A percentile compares a stretch with the other conserved stretches of the same genome.
These are phyloP conservation scores for Barbus barbus DNA, from an alignment of 2,113 vertebrate genomes.

Conservation along the genomic window DNA sequence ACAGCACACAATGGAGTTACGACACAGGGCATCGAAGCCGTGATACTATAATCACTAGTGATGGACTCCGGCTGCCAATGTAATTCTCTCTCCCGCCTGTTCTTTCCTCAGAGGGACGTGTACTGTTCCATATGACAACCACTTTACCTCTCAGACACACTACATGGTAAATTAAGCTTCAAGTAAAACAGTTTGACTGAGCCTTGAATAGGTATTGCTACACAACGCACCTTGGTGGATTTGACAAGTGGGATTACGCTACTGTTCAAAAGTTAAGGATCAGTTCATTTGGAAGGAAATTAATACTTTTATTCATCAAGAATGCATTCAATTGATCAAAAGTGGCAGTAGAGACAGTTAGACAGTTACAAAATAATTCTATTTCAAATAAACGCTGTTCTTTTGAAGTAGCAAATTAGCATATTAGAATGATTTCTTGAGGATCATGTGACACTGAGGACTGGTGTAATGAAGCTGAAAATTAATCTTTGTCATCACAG, in stretches of 20 bases:
- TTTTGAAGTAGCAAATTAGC: background rate
- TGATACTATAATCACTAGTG: slow-evolving; percentile 42
- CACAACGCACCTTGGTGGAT: background rate
- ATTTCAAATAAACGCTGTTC: no score
- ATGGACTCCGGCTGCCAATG: background rate
- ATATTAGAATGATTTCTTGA: background rate
- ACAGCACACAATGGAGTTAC: slow-evolving; percentile 26
- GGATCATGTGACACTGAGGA: background rate
- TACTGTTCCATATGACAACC: background rate
- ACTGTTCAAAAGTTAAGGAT: no score
- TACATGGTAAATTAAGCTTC: slow-evolving; percentile 1
- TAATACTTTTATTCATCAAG: no score
- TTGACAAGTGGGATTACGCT: background rate
- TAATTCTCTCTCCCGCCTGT: slow-evolving; percentile 13
- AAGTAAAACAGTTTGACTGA: slow-evolving; percentile 3
- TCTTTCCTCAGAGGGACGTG: background rate
- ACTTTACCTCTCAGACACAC: slow-evolving; percentile 13
- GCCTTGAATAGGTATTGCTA: background rate
- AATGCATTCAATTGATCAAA: no score
- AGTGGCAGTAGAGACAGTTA: no score
- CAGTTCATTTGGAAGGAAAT: no score
- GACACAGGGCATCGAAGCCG: slow-evolving; percentile 45
- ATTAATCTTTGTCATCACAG: background rate
- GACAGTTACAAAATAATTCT: no score
- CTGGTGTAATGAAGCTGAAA: background rate